Evolutionary conservation across 1,140 invertebrate genomes (phyloP), one percentile per base, ranked within the genome.

Genomic region (Delia radicum): DNA sequence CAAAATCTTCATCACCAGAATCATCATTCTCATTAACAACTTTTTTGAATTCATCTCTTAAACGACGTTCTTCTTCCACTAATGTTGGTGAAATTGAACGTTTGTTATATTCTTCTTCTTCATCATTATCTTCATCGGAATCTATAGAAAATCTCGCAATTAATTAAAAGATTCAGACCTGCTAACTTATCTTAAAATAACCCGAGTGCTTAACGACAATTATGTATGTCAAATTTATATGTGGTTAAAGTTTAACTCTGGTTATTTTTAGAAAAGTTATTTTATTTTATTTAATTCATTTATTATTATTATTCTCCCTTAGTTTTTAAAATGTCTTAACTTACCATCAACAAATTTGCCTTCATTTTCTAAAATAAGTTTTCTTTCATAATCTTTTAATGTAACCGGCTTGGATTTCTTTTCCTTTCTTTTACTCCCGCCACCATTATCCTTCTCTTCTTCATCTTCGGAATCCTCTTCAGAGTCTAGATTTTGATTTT

Each of bases 331-430:
- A n/a, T n/a, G n/a, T 33, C 13, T 48, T 10, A 15, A 76, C 29
- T 10, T 71, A 74, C 63, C 87, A 79, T 89, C 90, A 79, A 89
- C 88, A 26, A 89, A 87, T 79, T 89, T 89, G 76, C 92, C 93
- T 78, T 89, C 90, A 78, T 90, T 89, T 82, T 95, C 91, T 6
- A 94, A 78, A 48, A 96, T 89, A 42, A 95, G 87, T 79, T 94
- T 90, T 71, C 93, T 87, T 81, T 96, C 93, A 85, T 94, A 96
- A 82, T 96, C 95, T 81, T 93, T 92, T 15, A 96, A 80, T 46
- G 87, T 92, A 63, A 96, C 85, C 1, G 91, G 89, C 80, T 94
- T 90, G 12, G 88, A 82, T 77, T 89, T 88, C 62, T 87, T 85
- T 27, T 83, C 79, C 33, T 82, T 87, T 74, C 69, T 87, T 85